A percentile compares a stretch with the other conserved stretches of the same genome.
These are phyloP conservation scores for Anarhynchus alexandrinus DNA, from an alignment of 2,113 vertebrate genomes.

Conservation along the genomic window DNA sequence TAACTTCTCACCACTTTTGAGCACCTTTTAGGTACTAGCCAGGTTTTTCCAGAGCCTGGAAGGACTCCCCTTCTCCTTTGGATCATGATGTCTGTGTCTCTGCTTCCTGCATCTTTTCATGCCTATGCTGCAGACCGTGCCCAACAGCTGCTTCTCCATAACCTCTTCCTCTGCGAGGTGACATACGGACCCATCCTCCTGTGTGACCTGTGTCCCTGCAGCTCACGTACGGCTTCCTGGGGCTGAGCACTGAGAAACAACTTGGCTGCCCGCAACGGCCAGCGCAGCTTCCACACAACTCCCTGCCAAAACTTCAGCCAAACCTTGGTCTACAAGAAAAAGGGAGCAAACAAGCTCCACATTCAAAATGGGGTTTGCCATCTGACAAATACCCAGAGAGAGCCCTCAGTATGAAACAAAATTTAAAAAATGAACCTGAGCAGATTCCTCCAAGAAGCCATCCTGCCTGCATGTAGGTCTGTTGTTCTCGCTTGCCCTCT, in stretches of 20 bases:
- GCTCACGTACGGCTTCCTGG: rapidly evolving
- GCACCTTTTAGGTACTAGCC: not conserved
- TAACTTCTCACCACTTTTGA: not conserved
- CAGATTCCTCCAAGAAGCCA: not conserved
- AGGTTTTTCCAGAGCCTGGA: not conserved
- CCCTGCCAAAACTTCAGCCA: not conserved
- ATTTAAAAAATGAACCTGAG: not conserved
- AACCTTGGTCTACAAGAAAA: not conserved
- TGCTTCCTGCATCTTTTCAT: not conserved
- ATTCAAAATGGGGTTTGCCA: not conserved
- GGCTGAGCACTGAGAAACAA: not conserved
- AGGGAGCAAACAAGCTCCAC: not conserved
- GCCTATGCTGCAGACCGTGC: not conserved
- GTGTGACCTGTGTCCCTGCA: not conserved
- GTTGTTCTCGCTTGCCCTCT: not conserved
- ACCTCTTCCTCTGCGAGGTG: not conserved
- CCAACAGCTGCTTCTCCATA: not conserved
- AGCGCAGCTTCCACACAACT: not conserved
- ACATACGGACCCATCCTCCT: not conserved
- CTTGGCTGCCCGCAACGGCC: not conserved
- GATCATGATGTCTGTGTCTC: rapidly evolving
- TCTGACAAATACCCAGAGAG: not conserved
- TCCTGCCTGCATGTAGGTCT: not conserved
- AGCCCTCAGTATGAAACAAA: not conserved
- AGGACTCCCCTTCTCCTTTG: not conserved